Base-by-base conservation (phyloP, 2,113 vertebrate species). In the Dolichallabes microphthalmus region DNA sequence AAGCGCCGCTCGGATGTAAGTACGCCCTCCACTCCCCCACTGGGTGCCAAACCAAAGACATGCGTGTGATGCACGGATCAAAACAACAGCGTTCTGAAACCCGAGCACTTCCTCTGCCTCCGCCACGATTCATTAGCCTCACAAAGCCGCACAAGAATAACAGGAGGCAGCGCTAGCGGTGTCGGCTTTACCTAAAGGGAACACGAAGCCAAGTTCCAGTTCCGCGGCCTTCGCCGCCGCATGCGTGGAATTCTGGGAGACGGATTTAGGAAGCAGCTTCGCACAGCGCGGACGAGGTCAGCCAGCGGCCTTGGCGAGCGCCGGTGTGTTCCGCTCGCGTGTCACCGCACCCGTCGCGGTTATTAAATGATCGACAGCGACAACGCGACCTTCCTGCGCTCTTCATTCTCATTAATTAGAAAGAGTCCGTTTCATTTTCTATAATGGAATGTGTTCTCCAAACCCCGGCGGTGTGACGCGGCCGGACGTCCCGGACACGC, bases 141-240 rank as follows among this genome's bases (percentile, higher is more conserved):
- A 76, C 50, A 82, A 82, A 82, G 81, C 81, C n/a, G 14, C 58
- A 17, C 64, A 17, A 64, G 73, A 84, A 63, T 76, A 80, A 60
- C 77, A 61, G n/a, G 63, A 74, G 45, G 35, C 9, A 61, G 53
- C 55, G 8, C 13, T 15, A 14, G 1, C n/a, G 84, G 64, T 77
- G 15, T 84, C 53, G 19, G 52, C 27, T 79, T 82, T 22, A 64
- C 45, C 53, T 27, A 71, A 76, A 80, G 32, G 86, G 71, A 86
- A 87, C 77, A 84, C 69, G 79, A 58, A 74, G 19, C 71, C 39
- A 19, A 80, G 84, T 76, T 86, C 86, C 76, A 81, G 58, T 53
- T 50, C 27, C 12, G 10, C 25, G 73, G 82, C 53, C 69, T 71
- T 52, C 35, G 35, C 58, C 71, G 10, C 61, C 60, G 84, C 45